phyloP scores from a whole-genome alignment of 2,797 vertebrate genomes.

The Falco cherrug region DNA sequence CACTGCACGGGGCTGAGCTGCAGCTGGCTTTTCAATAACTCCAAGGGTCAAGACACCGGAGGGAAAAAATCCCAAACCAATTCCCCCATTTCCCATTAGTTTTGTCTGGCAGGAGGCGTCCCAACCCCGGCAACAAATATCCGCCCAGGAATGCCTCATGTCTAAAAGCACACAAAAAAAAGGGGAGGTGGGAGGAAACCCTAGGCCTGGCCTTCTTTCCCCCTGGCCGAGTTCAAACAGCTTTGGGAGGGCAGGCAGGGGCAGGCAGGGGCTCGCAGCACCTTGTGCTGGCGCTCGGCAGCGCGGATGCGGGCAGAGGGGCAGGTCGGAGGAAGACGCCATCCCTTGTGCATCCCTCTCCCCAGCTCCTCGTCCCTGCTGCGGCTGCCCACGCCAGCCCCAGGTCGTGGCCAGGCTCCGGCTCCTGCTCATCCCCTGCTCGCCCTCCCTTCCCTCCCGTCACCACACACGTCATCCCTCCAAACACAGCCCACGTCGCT shows the following conservation, averaged over 20 bases:
- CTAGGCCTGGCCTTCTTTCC: not conserved
- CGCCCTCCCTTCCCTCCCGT: not conserved
- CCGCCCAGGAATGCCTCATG: constrained; percentile 20
- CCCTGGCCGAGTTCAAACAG: not conserved
- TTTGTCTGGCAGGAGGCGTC: not conserved
- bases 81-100: not conserved
- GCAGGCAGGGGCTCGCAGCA: not conserved
- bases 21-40: constrained; percentile 10
- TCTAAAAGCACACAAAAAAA: not conserved
- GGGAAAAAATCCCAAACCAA: not conserved
- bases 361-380: rapidly evolving
- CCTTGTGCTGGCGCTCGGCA: not conserved
- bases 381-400: not conserved
- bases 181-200: not conserved
- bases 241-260: not conserved
- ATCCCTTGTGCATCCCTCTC: not conserved
- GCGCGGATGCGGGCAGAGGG: not conserved
- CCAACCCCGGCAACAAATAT: not conserved
- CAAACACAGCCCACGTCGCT: not conserved
- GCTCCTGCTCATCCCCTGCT: not conserved
- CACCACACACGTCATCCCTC: not conserved
- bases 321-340: not conserved
- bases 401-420: not conserved
- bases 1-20: not conserved
- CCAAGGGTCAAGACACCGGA: not conserved